These are phyloP conservation scores for Bujurquina vittata DNA, from an alignment of 2,113 vertebrate species.

Conservation along the genomic window DNA sequence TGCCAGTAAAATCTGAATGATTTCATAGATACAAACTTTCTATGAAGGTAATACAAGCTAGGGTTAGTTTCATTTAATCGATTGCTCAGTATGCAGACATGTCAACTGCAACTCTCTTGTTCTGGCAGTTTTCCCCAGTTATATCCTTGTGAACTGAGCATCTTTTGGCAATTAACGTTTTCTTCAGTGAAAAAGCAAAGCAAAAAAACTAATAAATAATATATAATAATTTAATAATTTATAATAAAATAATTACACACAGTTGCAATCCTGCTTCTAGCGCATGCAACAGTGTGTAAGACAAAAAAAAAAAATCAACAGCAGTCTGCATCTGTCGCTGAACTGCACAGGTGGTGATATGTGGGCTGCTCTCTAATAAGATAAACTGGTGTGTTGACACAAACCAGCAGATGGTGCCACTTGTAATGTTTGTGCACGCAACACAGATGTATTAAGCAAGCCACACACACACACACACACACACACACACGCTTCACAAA, in stretches of 20 bases:
- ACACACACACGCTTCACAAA: neutral
- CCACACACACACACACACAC: neutral
- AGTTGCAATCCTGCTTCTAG: neutral
- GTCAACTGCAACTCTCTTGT: too few relatives aligned
- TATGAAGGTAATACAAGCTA: constrained; percentile 1
- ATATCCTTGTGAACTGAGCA: neutral
- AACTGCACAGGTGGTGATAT: constrained; percentile 19
- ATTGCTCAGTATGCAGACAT: neutral
- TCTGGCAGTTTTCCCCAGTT: neutral
- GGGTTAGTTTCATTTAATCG: neutral
- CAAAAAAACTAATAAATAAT: neutral
- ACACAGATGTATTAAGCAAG: constrained; percentile 9
- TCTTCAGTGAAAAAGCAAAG: neutral
- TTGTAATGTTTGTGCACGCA: constrained; percentile 44
- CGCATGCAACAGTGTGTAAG: neutral
- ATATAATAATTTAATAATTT: neutral
- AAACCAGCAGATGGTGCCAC: constrained; percentile 70
- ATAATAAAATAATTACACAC: neutral
- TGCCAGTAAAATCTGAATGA: neutral
- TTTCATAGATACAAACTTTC: neutral
- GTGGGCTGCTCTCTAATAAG: constrained; percentile 6
- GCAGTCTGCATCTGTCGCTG: neutral
- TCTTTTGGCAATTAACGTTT: neutral
- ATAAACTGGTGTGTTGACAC: constrained; percentile 50
- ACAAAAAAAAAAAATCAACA: neutral